phyloP scores from a whole-genome alignment of 2,113 vertebrate genomes.

The Lynx canadensis region DNA sequence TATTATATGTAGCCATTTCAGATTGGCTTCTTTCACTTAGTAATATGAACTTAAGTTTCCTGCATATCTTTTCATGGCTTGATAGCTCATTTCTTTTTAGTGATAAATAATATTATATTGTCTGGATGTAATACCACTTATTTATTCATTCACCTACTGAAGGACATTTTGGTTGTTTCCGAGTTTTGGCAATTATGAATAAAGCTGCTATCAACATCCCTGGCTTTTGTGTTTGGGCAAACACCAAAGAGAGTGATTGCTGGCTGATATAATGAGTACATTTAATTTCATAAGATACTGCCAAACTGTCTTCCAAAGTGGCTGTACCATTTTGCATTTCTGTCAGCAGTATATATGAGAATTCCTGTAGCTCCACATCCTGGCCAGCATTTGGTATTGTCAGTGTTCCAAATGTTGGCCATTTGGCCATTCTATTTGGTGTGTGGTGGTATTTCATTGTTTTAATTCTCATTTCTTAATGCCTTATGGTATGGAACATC shows the following conservation, averaged over 20 bases:
- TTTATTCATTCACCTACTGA: background rate
- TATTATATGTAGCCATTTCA: background rate
- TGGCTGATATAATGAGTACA: background rate
- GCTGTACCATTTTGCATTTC: background rate
- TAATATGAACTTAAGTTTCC: background rate
- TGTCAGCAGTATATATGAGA: background rate
- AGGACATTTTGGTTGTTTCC: background rate
- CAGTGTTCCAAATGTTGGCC: background rate
- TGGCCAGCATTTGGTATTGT: background rate
- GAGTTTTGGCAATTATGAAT: background rate
- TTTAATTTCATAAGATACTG: background rate
- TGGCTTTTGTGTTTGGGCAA: background rate
- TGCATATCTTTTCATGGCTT: background rate
- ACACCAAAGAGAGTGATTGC: background rate
- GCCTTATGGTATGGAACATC: background rate
- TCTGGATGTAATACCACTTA: background rate
- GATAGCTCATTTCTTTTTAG: background rate
- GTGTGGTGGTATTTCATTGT: background rate
- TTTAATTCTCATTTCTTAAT: background rate
- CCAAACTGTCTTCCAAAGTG: background rate
- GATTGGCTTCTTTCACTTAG: background rate
- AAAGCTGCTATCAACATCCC: background rate
- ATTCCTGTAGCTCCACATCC: background rate
- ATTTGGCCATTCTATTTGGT: background rate
- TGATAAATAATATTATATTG: background rate